These are phyloP conservation scores for Strix occidentalis DNA, from an alignment of 2,797 vertebrate species.

Conservation along the genomic window DNA sequence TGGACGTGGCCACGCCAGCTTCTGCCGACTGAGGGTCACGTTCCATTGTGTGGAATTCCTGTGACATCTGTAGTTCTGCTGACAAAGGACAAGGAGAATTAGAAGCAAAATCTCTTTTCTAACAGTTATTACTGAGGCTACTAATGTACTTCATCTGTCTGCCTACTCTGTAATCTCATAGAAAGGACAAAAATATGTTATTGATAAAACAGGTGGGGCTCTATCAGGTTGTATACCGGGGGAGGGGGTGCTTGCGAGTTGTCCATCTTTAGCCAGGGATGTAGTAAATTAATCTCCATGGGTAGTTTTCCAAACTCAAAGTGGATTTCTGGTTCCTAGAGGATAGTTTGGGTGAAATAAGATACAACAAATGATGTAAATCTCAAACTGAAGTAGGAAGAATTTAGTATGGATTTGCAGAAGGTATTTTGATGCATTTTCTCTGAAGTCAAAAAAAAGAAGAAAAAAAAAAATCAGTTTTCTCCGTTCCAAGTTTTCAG, in stretches of 20 bases:
- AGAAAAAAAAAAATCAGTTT: neutral
- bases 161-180: neutral
- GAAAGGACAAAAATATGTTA: neutral
- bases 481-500: neutral
- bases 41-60: fast-evolving
- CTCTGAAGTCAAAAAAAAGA: neutral
- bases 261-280: fast-evolving
- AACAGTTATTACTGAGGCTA: neutral
- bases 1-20: fast-evolving
- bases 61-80: neutral
- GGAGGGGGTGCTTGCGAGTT: too few species aligned
- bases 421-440: neutral
- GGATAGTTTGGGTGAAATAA: neutral
- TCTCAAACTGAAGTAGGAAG: neutral
- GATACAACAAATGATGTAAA: neutral
- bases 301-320: neutral
- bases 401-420: neutral
- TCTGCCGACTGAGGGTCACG: fast-evolving
- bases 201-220: neutral
- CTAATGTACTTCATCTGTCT: neutral
- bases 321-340: neutral
- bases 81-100: neutral
- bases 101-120: neutral
- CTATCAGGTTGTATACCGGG: neutral
- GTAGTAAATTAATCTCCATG: neutral